These are phyloP conservation scores for Diaphora mendica DNA, from an alignment of 2,888 invertebrate species.

Conservation along the genomic window DNA sequence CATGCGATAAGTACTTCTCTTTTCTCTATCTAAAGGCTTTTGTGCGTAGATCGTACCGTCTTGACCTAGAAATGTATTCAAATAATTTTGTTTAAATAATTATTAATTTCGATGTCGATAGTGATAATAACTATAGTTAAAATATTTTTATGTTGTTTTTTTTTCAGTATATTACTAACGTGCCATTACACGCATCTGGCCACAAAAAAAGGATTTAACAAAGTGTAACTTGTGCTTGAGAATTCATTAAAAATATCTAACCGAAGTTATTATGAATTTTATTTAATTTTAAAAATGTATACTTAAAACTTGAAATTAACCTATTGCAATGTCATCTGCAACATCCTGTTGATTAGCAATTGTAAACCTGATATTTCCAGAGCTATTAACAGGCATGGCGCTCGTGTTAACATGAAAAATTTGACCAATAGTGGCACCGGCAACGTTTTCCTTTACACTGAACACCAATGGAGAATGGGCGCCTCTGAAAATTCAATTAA, in stretches of 20 bases:
- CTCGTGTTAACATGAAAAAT: conserved; percentile 87
- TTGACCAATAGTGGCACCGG: conserved; percentile 91
- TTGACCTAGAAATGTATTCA: conserved; percentile 64
- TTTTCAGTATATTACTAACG: background rate
- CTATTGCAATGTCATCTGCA: conserved; percentile 91
- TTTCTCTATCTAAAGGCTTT: conserved; percentile 92
- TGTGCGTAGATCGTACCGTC: conserved; percentile 94
- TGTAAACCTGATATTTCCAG: conserved; percentile 88
- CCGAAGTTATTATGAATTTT: background rate
- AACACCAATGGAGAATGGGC: conserved; percentile 91
- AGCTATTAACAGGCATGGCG: conserved; percentile 63
- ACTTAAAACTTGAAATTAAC: conserved; percentile 59
- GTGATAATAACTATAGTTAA: background rate
- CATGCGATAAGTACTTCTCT: conserved; percentile 89
- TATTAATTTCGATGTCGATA: background rate
- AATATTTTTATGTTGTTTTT: too few species aligned
- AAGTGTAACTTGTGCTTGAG: too few species aligned
- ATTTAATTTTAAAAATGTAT: background rate
- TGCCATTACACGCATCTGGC: background rate
- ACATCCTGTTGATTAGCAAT: conserved; percentile 95
- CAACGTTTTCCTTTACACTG: conserved; percentile 91
- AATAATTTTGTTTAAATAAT: background rate
- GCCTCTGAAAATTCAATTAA: conserved; percentile 83
- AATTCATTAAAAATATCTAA: background rate
- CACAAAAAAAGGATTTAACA: background rate